Evolutionary conservation across 2,888 invertebrate species (phyloP), one percentile per base, ranked within the genome.

Genomic region (Noctua janthina): DNA sequence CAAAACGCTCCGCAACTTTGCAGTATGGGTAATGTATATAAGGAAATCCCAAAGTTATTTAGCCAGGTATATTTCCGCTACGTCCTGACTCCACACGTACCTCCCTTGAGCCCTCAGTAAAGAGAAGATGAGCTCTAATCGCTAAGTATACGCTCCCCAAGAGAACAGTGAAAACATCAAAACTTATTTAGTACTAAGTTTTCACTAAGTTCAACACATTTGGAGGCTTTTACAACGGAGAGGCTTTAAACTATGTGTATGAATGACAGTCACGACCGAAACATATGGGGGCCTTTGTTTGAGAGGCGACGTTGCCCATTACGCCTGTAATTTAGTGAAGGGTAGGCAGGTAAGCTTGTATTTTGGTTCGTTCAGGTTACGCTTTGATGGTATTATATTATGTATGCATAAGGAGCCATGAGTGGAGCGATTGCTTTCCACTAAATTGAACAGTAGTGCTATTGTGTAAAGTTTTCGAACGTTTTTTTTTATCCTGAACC

Each of bases 131-230:
- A 75, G 67, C 75, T 81, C 76, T 88, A 86, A 83, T 88, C 83
- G 62, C 83, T 80, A 85, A 88, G 86, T 82, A 88, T 85, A 88
- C 83, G 79, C 11, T 62, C 46, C 84, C 78, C 81, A 43, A 59
- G 86, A 82, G 88, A 76, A 81, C 73, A 70, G 86, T 64, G 76
- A 35, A 70, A 84, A 78, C 88, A 88, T 88, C 79, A 88, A 86
- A 86, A 87, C 88, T 87, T 88, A 77, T 86, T 77, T 70, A 84
- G 70, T 85, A 81, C 69, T 81, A 84, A 87, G 88, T 82, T 87
- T 86, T 74, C 75, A 69, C 77, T 62, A 87, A 88, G 83, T 87
- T 88, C 35, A 74, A 78, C 79, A 70, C 76, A 77, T 79, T 83
- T 39, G n/a, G 51, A 83, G 56, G 78, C 70, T 76, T 81, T 85